Evolutionary conservation across 2,888 invertebrate genomes (phyloP).

Genomic region (Amblyteles armatorius): DNA sequence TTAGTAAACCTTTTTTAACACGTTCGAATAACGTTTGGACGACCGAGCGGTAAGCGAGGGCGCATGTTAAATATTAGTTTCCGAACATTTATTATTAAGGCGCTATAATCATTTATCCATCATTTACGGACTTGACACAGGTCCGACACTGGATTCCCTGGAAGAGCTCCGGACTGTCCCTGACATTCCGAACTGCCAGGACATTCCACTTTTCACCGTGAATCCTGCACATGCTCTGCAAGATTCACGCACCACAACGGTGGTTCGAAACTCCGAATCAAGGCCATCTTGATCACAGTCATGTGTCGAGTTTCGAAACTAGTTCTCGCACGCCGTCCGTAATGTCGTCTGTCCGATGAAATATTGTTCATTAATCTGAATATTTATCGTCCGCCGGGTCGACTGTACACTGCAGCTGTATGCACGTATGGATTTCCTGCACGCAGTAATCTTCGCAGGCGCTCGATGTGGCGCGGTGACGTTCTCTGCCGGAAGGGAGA

Average conservation of each 20-base stretch:
- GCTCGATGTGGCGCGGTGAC: slow-evolving; percentile 61
- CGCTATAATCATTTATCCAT: neutral
- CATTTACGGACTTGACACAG: neutral
- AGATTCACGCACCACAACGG: no score
- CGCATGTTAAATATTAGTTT: no score
- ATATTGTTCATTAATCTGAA: slow-evolving; percentile 73
- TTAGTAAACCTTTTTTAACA: no score
- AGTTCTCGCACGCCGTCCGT: neutral
- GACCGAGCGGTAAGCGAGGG: no score
- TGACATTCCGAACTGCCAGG: neutral
- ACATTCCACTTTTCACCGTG: neutral
- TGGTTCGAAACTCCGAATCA: no score
- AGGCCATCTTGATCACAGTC: no score
- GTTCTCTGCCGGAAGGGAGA: slow-evolving; percentile 35
- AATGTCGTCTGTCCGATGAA: slow-evolving; percentile 57
- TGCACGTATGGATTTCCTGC: slow-evolving; percentile 55
- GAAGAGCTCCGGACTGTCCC: neutral
- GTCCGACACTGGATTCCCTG: neutral
- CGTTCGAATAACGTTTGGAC: no score
- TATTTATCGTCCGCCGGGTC: slow-evolving; percentile 69
- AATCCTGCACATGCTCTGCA: no score
- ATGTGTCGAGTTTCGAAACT: neutral
- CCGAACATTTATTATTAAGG: neutral
- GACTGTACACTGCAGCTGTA: slow-evolving; percentile 31
- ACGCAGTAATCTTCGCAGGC: slow-evolving; percentile 68